Conservation (phyloP, 2,888 invertebrate species). For the Ellobium chinense region DNA sequence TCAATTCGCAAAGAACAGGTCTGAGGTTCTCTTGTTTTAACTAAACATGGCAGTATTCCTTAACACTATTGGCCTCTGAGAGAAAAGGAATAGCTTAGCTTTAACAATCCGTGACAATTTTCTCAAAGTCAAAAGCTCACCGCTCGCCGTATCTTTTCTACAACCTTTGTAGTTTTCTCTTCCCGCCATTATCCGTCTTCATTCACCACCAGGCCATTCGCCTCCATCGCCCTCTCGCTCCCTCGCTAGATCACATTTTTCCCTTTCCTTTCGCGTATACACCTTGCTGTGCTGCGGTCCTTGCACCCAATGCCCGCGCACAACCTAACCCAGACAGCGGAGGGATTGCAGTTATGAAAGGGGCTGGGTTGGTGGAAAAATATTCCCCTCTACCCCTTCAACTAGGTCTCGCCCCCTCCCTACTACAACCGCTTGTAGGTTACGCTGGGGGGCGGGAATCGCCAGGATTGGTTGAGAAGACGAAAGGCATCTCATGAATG, state of each 20-base stretch:
- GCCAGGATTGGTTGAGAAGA: constrained; percentile 57
- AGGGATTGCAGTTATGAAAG: constrained; percentile 5
- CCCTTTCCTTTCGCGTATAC: not conserved
- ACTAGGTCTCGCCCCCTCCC: not conserved
- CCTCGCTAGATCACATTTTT: no score
- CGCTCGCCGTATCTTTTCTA: not conserved
- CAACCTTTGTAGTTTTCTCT: not conserved
- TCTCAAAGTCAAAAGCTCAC: no score
- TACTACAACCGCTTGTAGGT: not conserved
- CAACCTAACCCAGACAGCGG: constrained; percentile 32
- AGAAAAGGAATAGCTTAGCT: no score
- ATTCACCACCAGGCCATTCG: constrained; percentile 2
- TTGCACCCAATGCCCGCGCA: constrained; percentile 35
- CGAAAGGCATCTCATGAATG: constrained; percentile 61
- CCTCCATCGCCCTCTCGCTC: not conserved
- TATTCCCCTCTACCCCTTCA: not conserved
- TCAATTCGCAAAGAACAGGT: no score
- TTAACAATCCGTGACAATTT: no score
- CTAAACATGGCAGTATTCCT: no score
- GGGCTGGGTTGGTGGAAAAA: not conserved
- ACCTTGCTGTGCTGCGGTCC: not conserved
- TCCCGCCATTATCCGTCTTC: constrained; percentile 1
- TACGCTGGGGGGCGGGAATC: constrained; percentile 56
- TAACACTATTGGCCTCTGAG: no score
- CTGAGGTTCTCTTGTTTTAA: no score